Evolutionary conservation across 2,113 vertebrate genomes (phyloP).

Genomic region (Lepisosteus oculatus): DNA sequence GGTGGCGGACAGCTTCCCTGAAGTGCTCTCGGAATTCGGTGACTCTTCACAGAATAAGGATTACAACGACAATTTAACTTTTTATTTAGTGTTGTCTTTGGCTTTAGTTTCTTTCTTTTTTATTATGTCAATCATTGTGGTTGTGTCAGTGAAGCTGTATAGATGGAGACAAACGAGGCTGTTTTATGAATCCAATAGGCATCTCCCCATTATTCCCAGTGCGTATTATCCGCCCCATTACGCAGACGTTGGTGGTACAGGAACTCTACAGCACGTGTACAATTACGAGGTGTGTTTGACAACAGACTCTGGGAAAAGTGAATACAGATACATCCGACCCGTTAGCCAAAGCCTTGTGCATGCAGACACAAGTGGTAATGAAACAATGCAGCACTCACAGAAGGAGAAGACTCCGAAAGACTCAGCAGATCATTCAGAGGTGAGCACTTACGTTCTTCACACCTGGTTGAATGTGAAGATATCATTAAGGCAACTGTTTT

Average conservation of each 20-base stretch:
- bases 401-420: neutral
- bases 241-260: conserved; percentile 33
- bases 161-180: conserved; percentile 25
- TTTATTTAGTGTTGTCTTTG: conserved; percentile 41
- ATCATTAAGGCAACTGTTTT: too few species aligned
- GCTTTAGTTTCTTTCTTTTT: conserved; percentile 34
- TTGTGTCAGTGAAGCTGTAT: conserved; percentile 36
- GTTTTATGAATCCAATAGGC: conserved; percentile 31
- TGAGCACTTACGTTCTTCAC: neutral
- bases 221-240: conserved; percentile 40
- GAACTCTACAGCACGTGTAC: conserved; percentile 31
- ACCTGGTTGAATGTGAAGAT: too few species aligned
- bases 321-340: conserved; percentile 26
- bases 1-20: too few species aligned
- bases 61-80: conserved; percentile 35
- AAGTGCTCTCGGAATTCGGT: too few species aligned
- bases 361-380: conserved; percentile 24
- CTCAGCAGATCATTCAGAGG: neutral
- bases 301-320: conserved; percentile 34
- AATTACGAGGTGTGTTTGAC: conserved; percentile 39
- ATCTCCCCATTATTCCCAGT: conserved; percentile 36
- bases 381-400: conserved; percentile 12
- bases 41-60: too few species aligned
- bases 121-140: conserved; percentile 46
- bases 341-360: conserved; percentile 29